Percentiles rank a stretch among this genome's conserved stretches.
Conservation (phyloP, 2,797 vertebrate genomes). For the Alosa sapidissima region DNA sequence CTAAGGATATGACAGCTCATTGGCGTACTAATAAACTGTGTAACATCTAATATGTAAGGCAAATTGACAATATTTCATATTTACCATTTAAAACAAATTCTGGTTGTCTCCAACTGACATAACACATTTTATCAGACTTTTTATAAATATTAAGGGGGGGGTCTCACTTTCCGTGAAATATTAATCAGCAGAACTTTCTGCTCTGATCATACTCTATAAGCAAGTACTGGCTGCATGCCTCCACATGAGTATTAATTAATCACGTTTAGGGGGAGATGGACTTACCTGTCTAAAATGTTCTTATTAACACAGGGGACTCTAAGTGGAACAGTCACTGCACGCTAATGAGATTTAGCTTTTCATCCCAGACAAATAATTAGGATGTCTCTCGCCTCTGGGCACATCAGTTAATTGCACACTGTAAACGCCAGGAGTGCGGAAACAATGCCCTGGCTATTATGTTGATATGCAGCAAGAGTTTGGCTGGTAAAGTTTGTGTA, state of each 20-base stretch:
- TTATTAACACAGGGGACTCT: conserved; percentile 77
- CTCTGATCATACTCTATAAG: conserved; percentile 2
- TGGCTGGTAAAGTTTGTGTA: conserved; percentile 20
- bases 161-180: background rate
- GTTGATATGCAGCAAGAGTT: background rate
- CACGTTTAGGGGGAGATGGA: conserved; percentile 66
- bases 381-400: conserved; percentile 21
- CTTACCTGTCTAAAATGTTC: conserved; percentile 70
- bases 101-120: background rate
- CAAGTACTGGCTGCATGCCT: background rate
- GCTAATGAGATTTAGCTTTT: conserved; percentile 45
- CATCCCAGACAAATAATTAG: conserved; percentile 36
- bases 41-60: background rate
- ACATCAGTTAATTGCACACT: conserved; percentile 34
- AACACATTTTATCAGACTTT: background rate
- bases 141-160: background rate
- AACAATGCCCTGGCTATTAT: conserved; percentile 23
- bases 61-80: background rate
- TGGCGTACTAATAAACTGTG: conserved; percentile 1
- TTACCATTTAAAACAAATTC: background rate
- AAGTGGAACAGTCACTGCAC: conserved; percentile 69
- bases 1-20: background rate
- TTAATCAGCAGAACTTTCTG: conserved; percentile 15
- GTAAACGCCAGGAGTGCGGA: conserved; percentile 7
- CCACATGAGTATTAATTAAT: conserved; percentile 55